Percentiles rank a stretch among this genome's conserved stretches.
These are phyloP conservation scores for Diaphora mendica DNA, from an alignment of 2,888 invertebrate species.

Conservation along the genomic window DNA sequence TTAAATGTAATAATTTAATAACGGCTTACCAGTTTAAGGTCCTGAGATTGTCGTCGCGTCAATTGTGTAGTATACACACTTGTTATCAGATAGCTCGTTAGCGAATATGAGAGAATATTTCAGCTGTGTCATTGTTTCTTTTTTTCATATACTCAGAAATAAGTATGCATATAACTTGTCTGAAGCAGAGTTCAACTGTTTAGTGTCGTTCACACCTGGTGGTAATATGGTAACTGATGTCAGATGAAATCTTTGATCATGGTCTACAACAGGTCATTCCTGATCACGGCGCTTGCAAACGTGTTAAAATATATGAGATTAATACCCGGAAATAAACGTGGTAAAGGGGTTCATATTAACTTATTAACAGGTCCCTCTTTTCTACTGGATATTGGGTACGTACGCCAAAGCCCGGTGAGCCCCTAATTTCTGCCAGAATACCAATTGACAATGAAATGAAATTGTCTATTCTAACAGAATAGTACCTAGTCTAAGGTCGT, in stretches of 20 bases:
- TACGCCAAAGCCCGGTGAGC: too few species aligned
- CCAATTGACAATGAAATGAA: too few species aligned
- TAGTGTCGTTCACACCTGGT: background rate
- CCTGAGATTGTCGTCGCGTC: conserved; percentile 18
- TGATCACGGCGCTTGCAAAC: background rate
- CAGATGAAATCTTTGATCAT: background rate
- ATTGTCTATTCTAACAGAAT: too few species aligned
- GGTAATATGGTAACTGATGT: background rate
- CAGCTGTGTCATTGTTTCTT: background rate
- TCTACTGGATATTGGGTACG: too few species aligned
- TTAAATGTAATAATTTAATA: conserved; percentile 38
- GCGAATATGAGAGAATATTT: background rate
- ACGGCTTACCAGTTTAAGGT: conserved; percentile 26
- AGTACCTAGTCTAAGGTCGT: too few species aligned
- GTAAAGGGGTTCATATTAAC: too few species aligned
- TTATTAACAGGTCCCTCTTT: too few species aligned
- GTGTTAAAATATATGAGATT: background rate
- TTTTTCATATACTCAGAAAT: background rate
- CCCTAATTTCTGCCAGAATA: too few species aligned
- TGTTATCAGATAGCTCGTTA: background rate
- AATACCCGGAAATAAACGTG: background rate
- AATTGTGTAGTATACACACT: background rate
- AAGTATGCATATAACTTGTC: background rate
- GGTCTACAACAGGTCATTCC: background rate
- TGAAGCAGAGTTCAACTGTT: background rate